Percentiles rank a stretch among this genome's conserved stretches.
phyloP scores from a whole-genome alignment of 1,140 invertebrate species.

The Lucilia sericata region DNA sequence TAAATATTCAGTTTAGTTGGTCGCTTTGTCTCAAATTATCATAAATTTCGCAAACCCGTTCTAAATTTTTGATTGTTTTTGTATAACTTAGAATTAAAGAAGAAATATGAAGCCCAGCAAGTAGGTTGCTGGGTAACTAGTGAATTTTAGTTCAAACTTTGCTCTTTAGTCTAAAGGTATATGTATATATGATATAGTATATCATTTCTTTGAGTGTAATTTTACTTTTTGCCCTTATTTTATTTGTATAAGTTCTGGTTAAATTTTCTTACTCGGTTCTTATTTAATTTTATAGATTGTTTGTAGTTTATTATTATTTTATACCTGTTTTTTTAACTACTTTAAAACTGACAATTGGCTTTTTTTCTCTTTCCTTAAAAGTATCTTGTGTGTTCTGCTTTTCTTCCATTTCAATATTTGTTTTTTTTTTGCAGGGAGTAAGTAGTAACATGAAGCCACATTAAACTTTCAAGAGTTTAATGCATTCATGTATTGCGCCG shows the following conservation, averaged over 20 bases:
- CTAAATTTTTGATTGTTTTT: conserved; percentile 12
- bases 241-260: background rate
- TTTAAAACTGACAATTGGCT: background rate
- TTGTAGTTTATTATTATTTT: background rate
- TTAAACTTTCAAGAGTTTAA: background rate
- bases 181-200: too few relatives aligned
- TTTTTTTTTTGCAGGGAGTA: background rate
- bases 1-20: conserved; percentile 31
- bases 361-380: background rate
- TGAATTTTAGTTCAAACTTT: too few relatives aligned
- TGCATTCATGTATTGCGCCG: background rate
- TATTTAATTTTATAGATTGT: background rate
- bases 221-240: background rate
- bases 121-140: too few relatives aligned
- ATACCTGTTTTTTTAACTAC: background rate
- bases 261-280: background rate
- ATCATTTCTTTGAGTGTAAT: too few relatives aligned
- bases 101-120: too few relatives aligned
- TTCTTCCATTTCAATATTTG: background rate
- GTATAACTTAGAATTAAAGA: too few relatives aligned
- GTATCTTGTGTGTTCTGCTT: background rate
- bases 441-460: background rate
- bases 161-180: too few relatives aligned
- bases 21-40: conserved; percentile 41
- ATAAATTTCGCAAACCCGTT: conserved; percentile 35